Percentiles rank a stretch among this genome's conserved stretches.
Conservation (phyloP, 1,140 invertebrate species). For the Drosophila azteca region DNA sequence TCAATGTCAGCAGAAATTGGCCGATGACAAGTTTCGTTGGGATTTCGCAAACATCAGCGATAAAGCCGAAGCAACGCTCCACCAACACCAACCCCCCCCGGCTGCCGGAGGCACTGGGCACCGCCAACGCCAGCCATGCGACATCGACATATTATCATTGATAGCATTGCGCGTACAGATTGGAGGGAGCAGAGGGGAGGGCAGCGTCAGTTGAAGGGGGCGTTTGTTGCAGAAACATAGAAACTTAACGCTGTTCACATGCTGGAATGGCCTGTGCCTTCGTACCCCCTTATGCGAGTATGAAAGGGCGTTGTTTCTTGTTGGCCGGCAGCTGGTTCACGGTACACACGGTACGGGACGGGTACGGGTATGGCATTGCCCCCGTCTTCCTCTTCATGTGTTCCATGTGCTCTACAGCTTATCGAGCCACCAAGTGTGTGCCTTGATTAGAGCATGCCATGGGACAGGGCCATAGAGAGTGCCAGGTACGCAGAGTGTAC, state of each 20-base stretch:
- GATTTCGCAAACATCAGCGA: slow-evolving; percentile 76
- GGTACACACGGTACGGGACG: background rate
- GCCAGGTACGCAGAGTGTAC: background rate
- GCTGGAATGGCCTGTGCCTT: slow-evolving; percentile 8
- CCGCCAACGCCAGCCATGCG: too few species aligned
- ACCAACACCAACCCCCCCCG: slow-evolving; percentile 1
- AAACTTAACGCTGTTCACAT: slow-evolving; percentile 60
- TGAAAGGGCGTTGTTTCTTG: slow-evolving; percentile 46
- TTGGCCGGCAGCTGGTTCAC: slow-evolving; percentile 13
- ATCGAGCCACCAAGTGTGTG: slow-evolving; percentile 6
- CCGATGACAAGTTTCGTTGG: slow-evolving; percentile 79
- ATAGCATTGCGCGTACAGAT: slow-evolving; percentile 1
- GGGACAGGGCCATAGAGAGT: slow-evolving; percentile 7
- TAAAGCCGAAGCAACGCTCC: slow-evolving; percentile 63
- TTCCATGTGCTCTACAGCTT: slow-evolving; percentile 15
- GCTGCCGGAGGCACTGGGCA: background rate
- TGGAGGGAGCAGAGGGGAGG: background rate
- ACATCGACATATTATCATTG: background rate
- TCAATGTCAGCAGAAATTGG: slow-evolving; percentile 71
- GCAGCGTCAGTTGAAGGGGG: background rate
- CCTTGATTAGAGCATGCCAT: slow-evolving; percentile 12
- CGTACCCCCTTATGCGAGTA: slow-evolving; percentile 4
- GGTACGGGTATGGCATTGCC: background rate
- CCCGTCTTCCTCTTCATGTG: slow-evolving; percentile 1
- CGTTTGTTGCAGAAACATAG: slow-evolving; percentile 54